These are phyloP conservation scores for Paraplagusia blochii DNA, from an alignment of 2,113 vertebrate species.

Conservation along the genomic window DNA sequence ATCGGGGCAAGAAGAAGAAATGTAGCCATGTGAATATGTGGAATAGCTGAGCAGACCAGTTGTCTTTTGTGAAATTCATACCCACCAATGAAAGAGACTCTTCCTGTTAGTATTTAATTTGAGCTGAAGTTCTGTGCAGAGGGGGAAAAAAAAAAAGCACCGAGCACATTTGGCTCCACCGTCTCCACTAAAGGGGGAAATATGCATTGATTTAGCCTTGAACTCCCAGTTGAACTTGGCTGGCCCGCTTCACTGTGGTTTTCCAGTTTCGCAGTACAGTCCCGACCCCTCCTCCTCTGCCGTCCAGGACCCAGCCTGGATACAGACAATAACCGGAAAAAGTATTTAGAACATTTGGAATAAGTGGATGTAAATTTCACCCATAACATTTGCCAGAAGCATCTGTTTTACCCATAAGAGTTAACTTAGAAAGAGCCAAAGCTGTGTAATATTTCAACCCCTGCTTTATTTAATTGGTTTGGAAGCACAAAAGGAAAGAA, in stretches of 20 bases:
- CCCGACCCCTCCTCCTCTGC: conserved; percentile 55
- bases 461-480: conserved; percentile 67
- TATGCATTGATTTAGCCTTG: conserved; percentile 74
- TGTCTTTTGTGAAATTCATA: conserved; percentile 58
- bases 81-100: conserved; percentile 44
- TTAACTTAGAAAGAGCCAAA: conserved; percentile 48
- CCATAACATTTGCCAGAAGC: conserved; percentile 65
- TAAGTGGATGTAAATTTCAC: conserved; percentile 72
- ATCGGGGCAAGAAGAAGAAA: conserved; percentile 41
- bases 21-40: conserved; percentile 49
- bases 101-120: conserved; percentile 52
- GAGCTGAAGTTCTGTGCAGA: conserved; percentile 40
- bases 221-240: conserved; percentile 74
- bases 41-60: conserved; percentile 49
- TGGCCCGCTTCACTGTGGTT: conserved; percentile 62
- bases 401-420: conserved; percentile 76
- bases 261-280: conserved; percentile 70
- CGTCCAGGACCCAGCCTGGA: conserved; percentile 56
- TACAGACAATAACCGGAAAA: conserved; percentile 74
- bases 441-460: conserved; percentile 65
- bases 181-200: conserved; percentile 67
- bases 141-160: conserved; percentile 21
- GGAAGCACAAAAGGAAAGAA: conserved; percentile 60
- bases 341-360: conserved; percentile 73
- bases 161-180: conserved; percentile 57